Evolutionary conservation across 1,140 invertebrate species (phyloP).

Genomic region (Drosophila paulistorum): DNA sequence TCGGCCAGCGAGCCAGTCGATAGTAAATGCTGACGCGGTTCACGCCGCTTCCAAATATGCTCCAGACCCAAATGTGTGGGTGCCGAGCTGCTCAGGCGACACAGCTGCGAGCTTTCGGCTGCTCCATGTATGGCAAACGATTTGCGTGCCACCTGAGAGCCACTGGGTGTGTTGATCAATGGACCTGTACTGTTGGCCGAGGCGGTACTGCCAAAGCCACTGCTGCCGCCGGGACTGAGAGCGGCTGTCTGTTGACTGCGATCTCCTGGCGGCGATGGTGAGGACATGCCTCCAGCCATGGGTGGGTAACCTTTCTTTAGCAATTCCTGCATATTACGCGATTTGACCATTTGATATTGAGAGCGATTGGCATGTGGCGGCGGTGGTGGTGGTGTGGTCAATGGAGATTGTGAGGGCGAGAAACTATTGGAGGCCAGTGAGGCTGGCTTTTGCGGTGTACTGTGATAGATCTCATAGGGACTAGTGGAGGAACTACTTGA

Average conservation of each 20-base stretch:
- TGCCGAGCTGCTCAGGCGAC: slow-evolving; percentile 91
- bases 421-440: slow-evolving; percentile 79
- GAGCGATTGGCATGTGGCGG: slow-evolving; percentile 85
- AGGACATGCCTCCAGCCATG: slow-evolving; percentile 21
- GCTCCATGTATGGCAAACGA: slow-evolving; percentile 63
- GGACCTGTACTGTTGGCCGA: slow-evolving; percentile 50
- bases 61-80: slow-evolving; percentile 89
- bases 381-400: slow-evolving; percentile 74
- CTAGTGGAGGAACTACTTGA: slow-evolving; percentile 65
- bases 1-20: slow-evolving; percentile 93
- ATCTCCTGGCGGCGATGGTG: slow-evolving; percentile 83
- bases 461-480: slow-evolving; percentile 83
- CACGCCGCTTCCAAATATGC: slow-evolving; percentile 92
- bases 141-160: slow-evolving; percentile 54
- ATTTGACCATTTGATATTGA: slow-evolving; percentile 84
- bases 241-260: slow-evolving; percentile 84
- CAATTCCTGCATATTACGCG: slow-evolving; percentile 82
- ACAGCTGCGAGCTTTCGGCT: slow-evolving; percentile 80
- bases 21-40: slow-evolving; percentile 93
- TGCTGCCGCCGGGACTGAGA: slow-evolving; percentile 73
- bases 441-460: slow-evolving; percentile 80
- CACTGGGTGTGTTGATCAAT: slow-evolving; percentile 29
- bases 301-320: slow-evolving; percentile 85
- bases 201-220: slow-evolving; percentile 69
- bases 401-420: slow-evolving; percentile 80